Conservation (phyloP, 2,113 vertebrate genomes). For the Mesocricetus auratus region DNA sequence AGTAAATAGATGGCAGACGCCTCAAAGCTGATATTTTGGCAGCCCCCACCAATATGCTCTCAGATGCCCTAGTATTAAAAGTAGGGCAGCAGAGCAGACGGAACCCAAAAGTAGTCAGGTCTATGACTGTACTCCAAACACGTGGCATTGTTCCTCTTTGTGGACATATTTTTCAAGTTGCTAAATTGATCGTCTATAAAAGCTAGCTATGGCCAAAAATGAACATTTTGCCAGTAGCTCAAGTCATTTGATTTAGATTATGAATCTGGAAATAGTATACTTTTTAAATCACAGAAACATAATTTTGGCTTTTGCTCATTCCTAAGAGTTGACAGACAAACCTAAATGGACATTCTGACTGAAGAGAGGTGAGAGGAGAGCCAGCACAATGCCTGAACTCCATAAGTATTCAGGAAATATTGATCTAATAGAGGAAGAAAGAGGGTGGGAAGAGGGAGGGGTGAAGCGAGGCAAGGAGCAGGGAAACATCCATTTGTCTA, state of each 20-base stretch:
- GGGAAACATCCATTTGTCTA: background rate
- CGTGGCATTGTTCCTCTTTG: constrained; percentile 46
- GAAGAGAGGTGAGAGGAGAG: background rate
- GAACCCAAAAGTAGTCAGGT: constrained; percentile 63
- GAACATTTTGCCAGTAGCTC: constrained; percentile 73
- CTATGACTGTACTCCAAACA: constrained; percentile 67
- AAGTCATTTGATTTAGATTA: constrained; percentile 68
- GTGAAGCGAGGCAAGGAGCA: too few species aligned
- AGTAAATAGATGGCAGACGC: constrained; percentile 59
- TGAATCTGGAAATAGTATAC: constrained; percentile 62
- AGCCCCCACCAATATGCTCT: constrained; percentile 50
- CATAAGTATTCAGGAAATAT: background rate
- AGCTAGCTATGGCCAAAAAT: constrained; percentile 49
- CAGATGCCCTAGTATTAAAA: constrained; percentile 75
- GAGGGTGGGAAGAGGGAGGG: background rate
- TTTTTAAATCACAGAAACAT: constrained; percentile 64
- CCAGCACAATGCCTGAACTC: background rate
- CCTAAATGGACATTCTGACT: constrained; percentile 28
- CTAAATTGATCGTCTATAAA: constrained; percentile 72
- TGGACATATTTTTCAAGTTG: constrained; percentile 75
- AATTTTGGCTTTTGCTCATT: constrained; percentile 10
- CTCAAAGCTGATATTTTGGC: constrained; percentile 60
- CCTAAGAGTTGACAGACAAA: constrained; percentile 27
- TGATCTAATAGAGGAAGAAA: background rate
- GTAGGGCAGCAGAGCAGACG: constrained; percentile 75